phyloP scores from a whole-genome alignment of 37 sponge, comb jelly and placozoan genomes.

The Bolinopsis microptera region DNA sequence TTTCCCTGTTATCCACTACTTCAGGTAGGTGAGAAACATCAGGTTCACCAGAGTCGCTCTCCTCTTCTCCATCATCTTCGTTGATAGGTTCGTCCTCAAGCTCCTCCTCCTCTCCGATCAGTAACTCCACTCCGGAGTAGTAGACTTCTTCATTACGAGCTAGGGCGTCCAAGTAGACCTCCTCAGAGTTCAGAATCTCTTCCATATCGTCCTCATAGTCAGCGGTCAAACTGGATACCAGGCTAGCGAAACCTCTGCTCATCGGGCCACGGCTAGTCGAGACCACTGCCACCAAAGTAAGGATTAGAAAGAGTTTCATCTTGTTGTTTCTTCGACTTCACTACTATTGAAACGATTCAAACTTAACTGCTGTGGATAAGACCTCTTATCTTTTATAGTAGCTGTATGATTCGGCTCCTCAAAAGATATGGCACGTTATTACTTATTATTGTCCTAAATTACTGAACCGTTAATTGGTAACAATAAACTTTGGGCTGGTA shows the following conservation, averaged over 20 bases:
- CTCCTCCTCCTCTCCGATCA: neutral
- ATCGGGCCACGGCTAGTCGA: neutral
- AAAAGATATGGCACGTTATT: neutral
- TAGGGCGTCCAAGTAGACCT: neutral
- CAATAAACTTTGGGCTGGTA: neutral
- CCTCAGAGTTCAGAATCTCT: neutral
- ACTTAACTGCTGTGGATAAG: no score
- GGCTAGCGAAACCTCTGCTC: neutral
- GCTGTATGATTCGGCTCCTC: no score
- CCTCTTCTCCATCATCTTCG: conserved; percentile 8
- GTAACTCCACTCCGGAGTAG: neutral
- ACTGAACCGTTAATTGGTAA: neutral
- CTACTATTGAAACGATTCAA: no score
- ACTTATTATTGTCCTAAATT: neutral
- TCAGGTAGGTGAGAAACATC: neutral
- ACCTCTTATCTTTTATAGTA: no score
- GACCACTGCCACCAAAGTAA: neutral
- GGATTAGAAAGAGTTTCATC: neutral
- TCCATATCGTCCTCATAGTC: neutral
- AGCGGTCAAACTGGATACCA: neutral
- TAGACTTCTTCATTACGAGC: neutral
- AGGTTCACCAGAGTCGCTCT: neutral
- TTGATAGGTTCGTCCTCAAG: neutral
- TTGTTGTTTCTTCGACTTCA: no score
- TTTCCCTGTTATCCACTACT: neutral